Percentiles rank a stretch among this genome's conserved stretches.
Conservation (phyloP, 2,113 vertebrate genomes). For the Tretioscincus oriximinensis region DNA sequence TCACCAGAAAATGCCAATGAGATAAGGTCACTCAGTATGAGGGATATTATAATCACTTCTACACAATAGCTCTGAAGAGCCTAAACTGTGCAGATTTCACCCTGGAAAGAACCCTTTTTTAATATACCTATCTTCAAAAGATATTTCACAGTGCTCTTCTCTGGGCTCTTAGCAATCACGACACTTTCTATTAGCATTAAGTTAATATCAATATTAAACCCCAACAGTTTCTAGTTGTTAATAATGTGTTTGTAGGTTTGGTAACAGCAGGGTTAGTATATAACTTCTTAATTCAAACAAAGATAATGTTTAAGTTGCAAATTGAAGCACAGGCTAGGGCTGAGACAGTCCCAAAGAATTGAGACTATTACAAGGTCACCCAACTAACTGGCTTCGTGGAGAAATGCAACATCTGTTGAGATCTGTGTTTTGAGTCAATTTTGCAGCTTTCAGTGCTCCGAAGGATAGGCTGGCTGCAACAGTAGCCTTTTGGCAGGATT, state of each 20-base stretch:
- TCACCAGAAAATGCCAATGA: constrained; percentile 48
- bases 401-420: no score
- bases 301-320: constrained; percentile 19
- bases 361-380: no score
- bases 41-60: constrained; percentile 51
- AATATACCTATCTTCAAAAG: constrained; percentile 42
- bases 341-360: no score
- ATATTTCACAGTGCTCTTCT: constrained; percentile 4
- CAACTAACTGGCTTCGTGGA: no score
- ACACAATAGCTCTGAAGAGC: constrained; percentile 43
- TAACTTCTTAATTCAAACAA: not conserved
- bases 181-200: constrained; percentile 24
- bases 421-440: no score
- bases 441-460: no score
- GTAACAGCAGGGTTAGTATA: not conserved
- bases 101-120: constrained; percentile 37
- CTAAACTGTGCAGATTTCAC: constrained; percentile 41
- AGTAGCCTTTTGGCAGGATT: no score
- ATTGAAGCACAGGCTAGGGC: not conserved
- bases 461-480: no score
- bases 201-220: not conserved
- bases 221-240: no score
- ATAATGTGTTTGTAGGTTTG: no score
- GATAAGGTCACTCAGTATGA: constrained; percentile 46
- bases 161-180: constrained; percentile 29